Evolutionary conservation across 2,888 invertebrate species (phyloP).

Genomic region (Drosophila rubida): DNA sequence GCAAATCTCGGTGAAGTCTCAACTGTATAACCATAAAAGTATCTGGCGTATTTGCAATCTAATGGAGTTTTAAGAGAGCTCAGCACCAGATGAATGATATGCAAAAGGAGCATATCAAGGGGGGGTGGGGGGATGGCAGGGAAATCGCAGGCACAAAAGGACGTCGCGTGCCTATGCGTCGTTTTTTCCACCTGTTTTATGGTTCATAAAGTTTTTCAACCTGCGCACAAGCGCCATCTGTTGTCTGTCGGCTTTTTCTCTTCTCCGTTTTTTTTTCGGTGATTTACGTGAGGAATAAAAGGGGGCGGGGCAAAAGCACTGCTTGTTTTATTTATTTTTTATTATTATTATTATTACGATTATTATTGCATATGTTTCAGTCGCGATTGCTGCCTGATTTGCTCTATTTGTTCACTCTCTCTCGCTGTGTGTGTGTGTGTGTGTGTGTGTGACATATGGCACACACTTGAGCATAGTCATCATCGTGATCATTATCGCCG

Average conservation of each 20-base stretch:
- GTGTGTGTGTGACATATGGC: conserved; percentile 61
- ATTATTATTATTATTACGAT: conserved; percentile 38
- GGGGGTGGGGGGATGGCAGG: neutral
- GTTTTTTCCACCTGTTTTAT: conserved; percentile 71
- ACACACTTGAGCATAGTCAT: conserved; percentile 59
- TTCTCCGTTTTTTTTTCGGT: neutral
- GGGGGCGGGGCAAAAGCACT: conserved; percentile 35
- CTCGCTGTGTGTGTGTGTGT: conserved; percentile 1
- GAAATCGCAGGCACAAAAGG: conserved; percentile 20
- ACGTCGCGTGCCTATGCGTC: conserved; percentile 63
- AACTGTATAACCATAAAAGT: conserved; percentile 36
- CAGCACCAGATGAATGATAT: conserved; percentile 50
- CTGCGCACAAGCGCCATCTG: conserved; percentile 45
- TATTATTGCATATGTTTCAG: conserved; percentile 35
- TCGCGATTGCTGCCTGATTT: conserved; percentile 43
- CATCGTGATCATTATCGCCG: conserved; percentile 28
- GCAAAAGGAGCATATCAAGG: conserved; percentile 38
- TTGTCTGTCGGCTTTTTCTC: conserved; percentile 24
- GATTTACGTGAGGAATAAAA: conserved; percentile 37
- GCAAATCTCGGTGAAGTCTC: conserved; percentile 27
- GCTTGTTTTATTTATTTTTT: conserved; percentile 22
- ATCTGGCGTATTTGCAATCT: conserved; percentile 63
- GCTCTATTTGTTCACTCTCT: conserved; percentile 54
- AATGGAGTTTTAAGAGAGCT: conserved; percentile 64
- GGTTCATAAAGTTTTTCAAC: conserved; percentile 70